A percentile compares a stretch with the other conserved stretches of the same genome.
Evolutionary conservation across 2,797 vertebrate species (phyloP).

Genomic region (Betta splendens): DNA sequence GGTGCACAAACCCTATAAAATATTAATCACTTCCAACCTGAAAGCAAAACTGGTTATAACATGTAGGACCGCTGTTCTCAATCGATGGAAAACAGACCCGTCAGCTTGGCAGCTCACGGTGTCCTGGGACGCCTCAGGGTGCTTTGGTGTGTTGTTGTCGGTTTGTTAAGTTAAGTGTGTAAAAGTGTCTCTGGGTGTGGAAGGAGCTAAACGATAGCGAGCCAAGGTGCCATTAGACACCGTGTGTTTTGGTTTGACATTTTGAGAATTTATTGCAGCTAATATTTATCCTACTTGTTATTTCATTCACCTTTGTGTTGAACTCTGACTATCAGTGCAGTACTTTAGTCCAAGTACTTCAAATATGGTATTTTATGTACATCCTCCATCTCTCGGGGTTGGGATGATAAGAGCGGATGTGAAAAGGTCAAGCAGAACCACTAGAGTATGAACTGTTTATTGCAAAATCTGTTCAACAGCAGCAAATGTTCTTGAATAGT

Average conservation of each 20-base stretch:
- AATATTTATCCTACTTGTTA: too few relatives aligned
- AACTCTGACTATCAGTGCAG: too few relatives aligned
- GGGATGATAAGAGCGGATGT: too few relatives aligned
- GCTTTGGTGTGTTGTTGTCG: slow-evolving; percentile 19
- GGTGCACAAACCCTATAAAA: slow-evolving; percentile 36
- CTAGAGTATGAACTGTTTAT: too few relatives aligned
- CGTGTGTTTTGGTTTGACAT: background rate
- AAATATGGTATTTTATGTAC: too few relatives aligned
- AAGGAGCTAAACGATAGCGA: slow-evolving; percentile 1
- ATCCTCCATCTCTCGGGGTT: too few relatives aligned
- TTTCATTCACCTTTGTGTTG: too few relatives aligned
- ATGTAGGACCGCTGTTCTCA: slow-evolving; percentile 11
- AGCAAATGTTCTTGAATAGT: background rate
- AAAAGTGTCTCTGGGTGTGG: slow-evolving; percentile 12
- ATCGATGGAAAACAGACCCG: slow-evolving; percentile 53
- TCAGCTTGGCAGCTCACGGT: slow-evolving; percentile 31
- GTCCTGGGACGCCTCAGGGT: slow-evolving; percentile 51
- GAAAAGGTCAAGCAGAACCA: too few relatives aligned
- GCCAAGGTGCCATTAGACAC: background rate
- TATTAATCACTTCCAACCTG: slow-evolving; percentile 40
- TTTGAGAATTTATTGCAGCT: too few relatives aligned
- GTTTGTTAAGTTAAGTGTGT: slow-evolving; percentile 11
- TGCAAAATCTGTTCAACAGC: background rate
- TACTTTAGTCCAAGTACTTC: too few relatives aligned
- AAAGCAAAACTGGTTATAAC: slow-evolving; percentile 39